A percentile compares a stretch with the other conserved stretches of the same genome.
phyloP scores from a whole-genome alignment of 2,888 invertebrate species.

The Epsilonema sp. region DNA sequence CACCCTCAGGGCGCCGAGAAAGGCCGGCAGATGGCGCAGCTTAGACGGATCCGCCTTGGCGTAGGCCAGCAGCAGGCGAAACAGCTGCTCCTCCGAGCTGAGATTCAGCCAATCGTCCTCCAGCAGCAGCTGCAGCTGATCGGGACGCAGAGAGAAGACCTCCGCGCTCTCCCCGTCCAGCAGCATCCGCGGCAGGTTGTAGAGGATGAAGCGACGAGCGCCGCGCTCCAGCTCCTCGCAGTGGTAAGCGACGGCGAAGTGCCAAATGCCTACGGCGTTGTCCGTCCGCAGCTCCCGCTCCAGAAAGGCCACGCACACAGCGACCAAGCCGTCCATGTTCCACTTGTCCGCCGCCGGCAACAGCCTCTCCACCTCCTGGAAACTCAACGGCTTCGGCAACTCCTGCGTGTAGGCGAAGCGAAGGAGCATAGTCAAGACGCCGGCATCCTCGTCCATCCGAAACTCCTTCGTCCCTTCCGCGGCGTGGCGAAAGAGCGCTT shows the following conservation, averaged over 20 bases:
- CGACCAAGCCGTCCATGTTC: background rate
- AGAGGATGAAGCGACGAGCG: background rate
- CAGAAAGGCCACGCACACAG: slow-evolving; percentile 3
- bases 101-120: slow-evolving; percentile 3
- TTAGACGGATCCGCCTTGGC: background rate
- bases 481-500: slow-evolving; percentile 1
- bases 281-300: background rate
- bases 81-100: background rate
- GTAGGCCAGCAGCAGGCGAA: background rate
- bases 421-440: background rate
- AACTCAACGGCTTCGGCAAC: background rate
- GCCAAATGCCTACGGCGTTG: slow-evolving; percentile 5
- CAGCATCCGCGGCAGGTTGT: background rate
- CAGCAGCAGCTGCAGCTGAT: background rate
- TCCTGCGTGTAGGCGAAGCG: slow-evolving; percentile 4
- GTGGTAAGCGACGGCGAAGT: slow-evolving; percentile 1
- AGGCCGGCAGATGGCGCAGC: background rate
- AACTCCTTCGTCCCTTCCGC: background rate
- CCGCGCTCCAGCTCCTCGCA: background rate
- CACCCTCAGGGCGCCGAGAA: background rate
- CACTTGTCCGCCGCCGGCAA: slow-evolving; percentile 6
- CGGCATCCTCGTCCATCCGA: background rate
- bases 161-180: background rate
- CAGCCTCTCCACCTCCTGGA: background rate
- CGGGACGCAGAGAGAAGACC: background rate